Percentiles rank a stretch among this genome's conserved stretches.
These are phyloP conservation scores for Oncorhynchus tshawytscha DNA, from an alignment of 2,113 vertebrate species.

Conservation along the genomic window DNA sequence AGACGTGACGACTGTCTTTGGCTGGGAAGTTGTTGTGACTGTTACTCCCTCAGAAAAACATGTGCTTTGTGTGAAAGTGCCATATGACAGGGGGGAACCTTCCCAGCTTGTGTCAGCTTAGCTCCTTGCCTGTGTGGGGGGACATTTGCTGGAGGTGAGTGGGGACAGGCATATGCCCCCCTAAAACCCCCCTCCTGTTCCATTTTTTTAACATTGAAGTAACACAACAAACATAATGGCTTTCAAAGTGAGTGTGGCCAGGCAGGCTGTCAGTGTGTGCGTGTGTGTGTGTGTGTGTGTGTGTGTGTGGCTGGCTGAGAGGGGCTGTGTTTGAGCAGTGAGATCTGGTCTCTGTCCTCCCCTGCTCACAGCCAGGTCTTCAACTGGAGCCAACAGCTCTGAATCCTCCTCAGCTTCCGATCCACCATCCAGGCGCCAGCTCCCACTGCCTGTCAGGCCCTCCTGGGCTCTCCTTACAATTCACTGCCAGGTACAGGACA, in stretches of 20 bases:
- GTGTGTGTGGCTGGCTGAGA: conserved; percentile 64
- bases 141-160: background rate
- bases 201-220: conserved; percentile 32
- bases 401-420: conserved; percentile 21
- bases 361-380: conserved; percentile 82
- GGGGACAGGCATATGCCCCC: conserved; percentile 3
- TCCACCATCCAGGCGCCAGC: conserved; percentile 12
- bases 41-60: conserved; percentile 30
- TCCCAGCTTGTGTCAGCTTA: conserved; percentile 45
- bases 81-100: conserved; percentile 41
- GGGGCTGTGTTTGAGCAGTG: conserved; percentile 84
- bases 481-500: conserved; percentile 70
- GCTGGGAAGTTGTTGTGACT: conserved; percentile 41
- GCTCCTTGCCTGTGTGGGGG: conserved; percentile 31
- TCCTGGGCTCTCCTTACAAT: conserved; percentile 75
- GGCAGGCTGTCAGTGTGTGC: conserved; percentile 54
- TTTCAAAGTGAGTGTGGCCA: conserved; percentile 39
- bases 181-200: conserved; percentile 22
- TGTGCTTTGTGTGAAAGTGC: conserved; percentile 44
- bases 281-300: conserved; percentile 55
- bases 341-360: conserved; percentile 88
- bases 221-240: conserved; percentile 34
- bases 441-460: conserved; percentile 20
- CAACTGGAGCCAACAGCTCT: conserved; percentile 86
- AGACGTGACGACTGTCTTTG: conserved; percentile 22